Base-by-base conservation (phyloP, 1,140 invertebrate genomes). In the Dendrolimus punctatus region DNA sequence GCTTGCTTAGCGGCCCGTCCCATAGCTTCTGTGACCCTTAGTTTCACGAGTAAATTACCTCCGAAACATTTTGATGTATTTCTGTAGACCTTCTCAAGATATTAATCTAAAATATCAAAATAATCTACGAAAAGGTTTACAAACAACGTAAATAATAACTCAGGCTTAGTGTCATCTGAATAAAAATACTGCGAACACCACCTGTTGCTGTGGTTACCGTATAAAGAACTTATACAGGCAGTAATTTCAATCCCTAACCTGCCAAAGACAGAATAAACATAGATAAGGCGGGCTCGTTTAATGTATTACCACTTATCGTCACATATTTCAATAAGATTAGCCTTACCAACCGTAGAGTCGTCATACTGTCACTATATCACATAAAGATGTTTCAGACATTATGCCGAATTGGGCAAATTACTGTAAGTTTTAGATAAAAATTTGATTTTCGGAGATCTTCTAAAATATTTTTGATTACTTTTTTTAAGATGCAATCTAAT, bases 151-250 rank as follows among this genome's bases (percentile, higher is more conserved):
- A 59, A 61, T 58, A 64, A 77, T 76, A 77, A 70, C 62, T 77
- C 71, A 73, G 58, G 63, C 68, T 66, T 46, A 67, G 56, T 60
- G 62, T 71, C 55, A 53, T 52, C 63, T 51, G 57, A 64, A 53
- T 57, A 62, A 10, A 50, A 49, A 53, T 53, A 47, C 49, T 53
- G 56, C 46, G 53, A 40, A 57, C 58, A 62, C 55, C 63, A 76
- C 73, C 61, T 76, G 73, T 76, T 73, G 73, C 68, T 68, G 73
- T 72, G 64, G 66, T 60, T 54, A 76, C 59, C 42, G 49, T 23
- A 23, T 23, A 23, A 23, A 23, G 23, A 23, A 8, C 10, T 8
- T 36, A 9, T 23, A 43, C 40, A 9, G 40, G 10, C 23, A 2
- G 40, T 51, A 43, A 51, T 51, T 49, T 36, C 44, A 51, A 51